Conservation (phyloP, 2,888 invertebrate genomes). For the Heliconius ismenius region DNA sequence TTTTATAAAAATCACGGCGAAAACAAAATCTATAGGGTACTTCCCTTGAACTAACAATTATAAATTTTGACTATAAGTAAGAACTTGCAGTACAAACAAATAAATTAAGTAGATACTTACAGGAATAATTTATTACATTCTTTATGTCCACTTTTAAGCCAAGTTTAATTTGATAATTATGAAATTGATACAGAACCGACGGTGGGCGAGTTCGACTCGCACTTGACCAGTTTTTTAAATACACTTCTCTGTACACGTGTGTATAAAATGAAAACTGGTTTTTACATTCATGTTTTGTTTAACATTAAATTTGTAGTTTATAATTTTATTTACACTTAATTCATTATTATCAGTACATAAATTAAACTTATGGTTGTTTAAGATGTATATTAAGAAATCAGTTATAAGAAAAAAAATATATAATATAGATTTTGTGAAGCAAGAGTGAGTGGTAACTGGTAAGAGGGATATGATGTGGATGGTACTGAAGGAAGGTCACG, state of each 20-base stretch:
- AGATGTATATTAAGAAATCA: neutral
- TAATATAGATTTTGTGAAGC: neutral
- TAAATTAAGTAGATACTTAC: too few species aligned
- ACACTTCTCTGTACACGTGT: conserved; percentile 10
- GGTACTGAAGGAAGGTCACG: neutral
- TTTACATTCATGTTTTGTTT: conserved; percentile 3
- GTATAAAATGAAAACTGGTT: conserved; percentile 21
- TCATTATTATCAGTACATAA: neutral
- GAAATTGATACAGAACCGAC: neutral
- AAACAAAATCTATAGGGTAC: too few species aligned
- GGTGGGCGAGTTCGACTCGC: neutral
- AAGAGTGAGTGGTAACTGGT: neutral
- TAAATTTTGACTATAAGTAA: too few species aligned
- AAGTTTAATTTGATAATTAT: neutral
- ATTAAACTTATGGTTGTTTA: neutral
- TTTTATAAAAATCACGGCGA: too few species aligned
- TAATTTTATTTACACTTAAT: conserved; percentile 2
- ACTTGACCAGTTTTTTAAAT: conserved; percentile 9
- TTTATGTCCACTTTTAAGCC: neutral
- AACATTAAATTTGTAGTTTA: conserved; percentile 1
- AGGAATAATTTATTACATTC: too few species aligned
- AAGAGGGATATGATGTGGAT: neutral
- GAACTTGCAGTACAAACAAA: too few species aligned
- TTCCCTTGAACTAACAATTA: too few species aligned
- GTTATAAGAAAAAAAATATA: neutral